Evolutionary conservation across 2,113 vertebrate species (phyloP), one percentile per base, ranked within the genome.

Genomic region (Uria aalge): DNA sequence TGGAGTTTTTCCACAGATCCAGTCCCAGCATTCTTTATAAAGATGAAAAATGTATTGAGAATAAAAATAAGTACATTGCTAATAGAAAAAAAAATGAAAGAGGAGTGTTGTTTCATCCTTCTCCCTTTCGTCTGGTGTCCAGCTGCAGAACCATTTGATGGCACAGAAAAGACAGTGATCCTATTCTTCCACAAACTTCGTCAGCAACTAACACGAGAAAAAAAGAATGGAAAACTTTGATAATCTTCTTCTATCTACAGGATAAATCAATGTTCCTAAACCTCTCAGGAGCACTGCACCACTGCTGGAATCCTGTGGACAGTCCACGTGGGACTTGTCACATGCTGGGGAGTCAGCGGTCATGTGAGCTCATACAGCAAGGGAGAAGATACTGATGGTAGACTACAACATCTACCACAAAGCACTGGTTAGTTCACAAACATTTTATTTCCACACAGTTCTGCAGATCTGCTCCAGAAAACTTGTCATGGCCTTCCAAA

Each of bases 201-300:
- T 75, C 90, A 94, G 85, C 81, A 92, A 75, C 55, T 41, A 85
- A 71, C 40, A 92, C 40, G 52, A 78, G 52, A 82, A 30, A 34
- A 67, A 87, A 89, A 72, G 57, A 92, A 34, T 40, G 48, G 56
- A 72, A 94, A 93, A 95, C 72, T 94, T 95, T 91, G 64, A 96
- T 86, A 95, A 92, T 71, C 22, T 8, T 74, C 63, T 83, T 93
- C 80, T 90, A 86, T 90, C 95, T 94, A 59, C 2, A 7, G 48
- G n/a, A 79, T 64, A 90, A 88, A 96, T 94, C 88, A 83, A 34
- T 48, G 62, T 47, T 94, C 38, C 24, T 59, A 95, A 94, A 91
- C 12, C n/a, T 71, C 67, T 91, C n/a, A 47, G 41, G 38, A 92
- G 59, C n/a, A 74, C 32, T 74, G 63, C 93, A 80, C 38, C 63